Percentiles rank a stretch among this genome's conserved stretches.
Conservation (phyloP, 2,797 vertebrate species). For the Podargus strigoides region DNA sequence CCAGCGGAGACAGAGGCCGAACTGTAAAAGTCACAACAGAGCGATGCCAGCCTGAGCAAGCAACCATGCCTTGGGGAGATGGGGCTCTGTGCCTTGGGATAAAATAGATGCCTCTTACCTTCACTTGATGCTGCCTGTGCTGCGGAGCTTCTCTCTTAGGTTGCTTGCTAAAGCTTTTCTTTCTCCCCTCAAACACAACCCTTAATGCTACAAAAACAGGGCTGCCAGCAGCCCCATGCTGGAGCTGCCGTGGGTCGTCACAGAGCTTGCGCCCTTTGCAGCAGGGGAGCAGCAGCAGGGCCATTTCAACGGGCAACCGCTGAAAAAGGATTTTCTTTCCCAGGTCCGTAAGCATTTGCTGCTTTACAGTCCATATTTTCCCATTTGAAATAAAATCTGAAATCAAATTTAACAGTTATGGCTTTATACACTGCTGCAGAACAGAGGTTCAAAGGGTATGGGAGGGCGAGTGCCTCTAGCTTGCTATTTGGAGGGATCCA, state of each 20-base stretch:
- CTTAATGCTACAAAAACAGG: fast-evolving
- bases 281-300: neutral
- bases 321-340: neutral
- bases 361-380: neutral
- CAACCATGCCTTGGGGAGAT: neutral
- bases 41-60: fast-evolving
- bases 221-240: neutral
- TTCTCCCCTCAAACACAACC: neutral
- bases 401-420: neutral
- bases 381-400: neutral
- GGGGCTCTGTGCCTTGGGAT: neutral
- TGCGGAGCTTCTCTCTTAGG: neutral
- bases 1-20: neutral
- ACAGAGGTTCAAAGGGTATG: neutral
- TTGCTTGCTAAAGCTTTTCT: neutral
- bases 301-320: neutral
- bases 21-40: neutral
- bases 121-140: neutral
- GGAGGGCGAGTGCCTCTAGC: neutral
- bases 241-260: fast-evolving
- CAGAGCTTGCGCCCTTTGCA: fast-evolving
- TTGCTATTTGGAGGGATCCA: neutral
- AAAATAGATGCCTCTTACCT: neutral
- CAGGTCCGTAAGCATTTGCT: neutral
- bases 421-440: neutral